phyloP scores from a whole-genome alignment of 2,888 invertebrate genomes.

The Diarsia brunnea region DNA sequence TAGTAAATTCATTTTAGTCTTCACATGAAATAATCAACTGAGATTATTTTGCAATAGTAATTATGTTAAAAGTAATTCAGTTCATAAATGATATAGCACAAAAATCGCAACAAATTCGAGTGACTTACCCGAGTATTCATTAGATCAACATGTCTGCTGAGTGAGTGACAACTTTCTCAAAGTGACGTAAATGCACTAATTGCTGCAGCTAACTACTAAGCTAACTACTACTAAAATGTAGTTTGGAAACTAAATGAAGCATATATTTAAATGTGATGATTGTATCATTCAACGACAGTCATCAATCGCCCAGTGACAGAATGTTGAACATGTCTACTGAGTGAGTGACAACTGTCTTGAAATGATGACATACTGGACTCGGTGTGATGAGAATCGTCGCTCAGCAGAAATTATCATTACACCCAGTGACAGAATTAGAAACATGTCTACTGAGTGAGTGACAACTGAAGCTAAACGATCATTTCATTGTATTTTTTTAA shows the following conservation, averaged over 20 bases:
- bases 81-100: no score
- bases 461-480: no score
- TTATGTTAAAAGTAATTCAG: no score
- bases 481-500: no score
- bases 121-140: no score
- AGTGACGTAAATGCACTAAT: background rate
- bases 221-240: background rate
- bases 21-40: no score
- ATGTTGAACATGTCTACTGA: constrained; percentile 39
- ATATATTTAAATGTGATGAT: background rate
- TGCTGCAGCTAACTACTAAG: background rate
- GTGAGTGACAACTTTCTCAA: no score
- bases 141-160: constrained; percentile 41
- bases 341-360: constrained; percentile 34
- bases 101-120: no score
- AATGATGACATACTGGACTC: constrained; percentile 4
- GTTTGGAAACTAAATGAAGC: background rate
- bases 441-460: constrained; percentile 62
- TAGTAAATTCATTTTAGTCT: no score
- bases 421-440: constrained; percentile 55
- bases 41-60: background rate
- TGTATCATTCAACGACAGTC: background rate
- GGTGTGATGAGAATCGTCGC: no score
- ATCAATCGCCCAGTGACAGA: constrained; percentile 38
- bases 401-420: constrained; percentile 49